Percentiles rank a stretch among this genome's conserved stretches.
Evolutionary conservation across 2,888 invertebrate genomes (phyloP).

Genomic region (Steinernema hermaphroditum): DNA sequence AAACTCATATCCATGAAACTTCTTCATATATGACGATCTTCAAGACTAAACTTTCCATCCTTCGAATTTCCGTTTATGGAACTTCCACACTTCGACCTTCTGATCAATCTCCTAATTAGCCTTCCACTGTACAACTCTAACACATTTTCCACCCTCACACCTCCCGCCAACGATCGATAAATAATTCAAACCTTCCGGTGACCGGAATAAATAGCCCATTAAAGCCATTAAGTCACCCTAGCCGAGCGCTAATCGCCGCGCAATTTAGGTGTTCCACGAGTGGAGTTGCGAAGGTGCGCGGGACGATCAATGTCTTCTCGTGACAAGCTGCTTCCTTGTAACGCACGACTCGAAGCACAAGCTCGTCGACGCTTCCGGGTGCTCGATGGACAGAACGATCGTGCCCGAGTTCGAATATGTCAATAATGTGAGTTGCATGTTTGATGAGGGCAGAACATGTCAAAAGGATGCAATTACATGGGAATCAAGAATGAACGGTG

Average conservation of each 20-base stretch:
- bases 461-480: too few relatives aligned
- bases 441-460: too few relatives aligned
- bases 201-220: constrained; percentile 4
- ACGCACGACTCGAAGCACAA: constrained; percentile 48
- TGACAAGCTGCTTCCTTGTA: constrained; percentile 44
- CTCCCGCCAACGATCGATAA: not conserved
- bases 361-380: constrained; percentile 52
- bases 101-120: too few relatives aligned
- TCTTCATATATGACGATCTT: too few relatives aligned
- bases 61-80: too few relatives aligned
- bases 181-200: constrained; percentile 3
- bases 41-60: too few relatives aligned
- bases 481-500: too few relatives aligned
- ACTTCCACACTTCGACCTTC: too few relatives aligned
- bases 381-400: constrained; percentile 47
- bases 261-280: constrained; percentile 47
- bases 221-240: constrained; percentile 16
- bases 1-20: too few relatives aligned
- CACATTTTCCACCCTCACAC: too few relatives aligned
- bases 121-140: too few relatives aligned
- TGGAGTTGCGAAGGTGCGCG: constrained; percentile 50
- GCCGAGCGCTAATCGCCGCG: not conserved
- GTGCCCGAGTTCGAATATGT: constrained; percentile 52
- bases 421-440: constrained; percentile 42
- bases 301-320: constrained; percentile 38